These are phyloP conservation scores for Ahaetulla prasina DNA, from an alignment of 2,113 vertebrate genomes.

Conservation along the genomic window DNA sequence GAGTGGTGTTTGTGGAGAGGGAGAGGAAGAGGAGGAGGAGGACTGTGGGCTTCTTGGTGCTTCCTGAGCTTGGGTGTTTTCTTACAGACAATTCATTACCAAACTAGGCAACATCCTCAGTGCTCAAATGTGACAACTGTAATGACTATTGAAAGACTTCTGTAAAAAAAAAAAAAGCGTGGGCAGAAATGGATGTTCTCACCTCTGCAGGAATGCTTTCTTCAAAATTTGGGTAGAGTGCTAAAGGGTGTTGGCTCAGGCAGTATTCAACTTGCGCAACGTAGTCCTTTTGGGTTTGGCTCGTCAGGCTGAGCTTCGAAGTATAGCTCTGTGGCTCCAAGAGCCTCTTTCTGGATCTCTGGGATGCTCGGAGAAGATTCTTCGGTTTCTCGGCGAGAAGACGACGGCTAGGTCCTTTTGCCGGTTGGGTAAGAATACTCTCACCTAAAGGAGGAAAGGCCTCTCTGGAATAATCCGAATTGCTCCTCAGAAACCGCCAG, in stretches of 20 bases:
- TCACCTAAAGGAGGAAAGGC: slow-evolving; percentile 25
- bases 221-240: slow-evolving; percentile 54
- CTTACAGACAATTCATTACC: not conserved
- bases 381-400: slow-evolving; percentile 25
- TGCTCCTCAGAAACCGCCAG: slow-evolving; percentile 63
- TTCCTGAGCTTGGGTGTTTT: not conserved
- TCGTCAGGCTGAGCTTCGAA: slow-evolving; percentile 62
- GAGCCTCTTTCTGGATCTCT: slow-evolving; percentile 21
- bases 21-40: too few relatives aligned
- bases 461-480: slow-evolving; percentile 59
- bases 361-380: not conserved
- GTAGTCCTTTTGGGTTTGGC: slow-evolving; percentile 35
- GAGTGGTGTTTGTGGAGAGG: too few relatives aligned
- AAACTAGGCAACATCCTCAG: not conserved
- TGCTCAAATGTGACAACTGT: not conserved
- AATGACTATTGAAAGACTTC: not conserved
- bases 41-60: not conserved
- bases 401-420: slow-evolving; percentile 8
- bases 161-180: not conserved
- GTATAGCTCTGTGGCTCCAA: slow-evolving; percentile 49
- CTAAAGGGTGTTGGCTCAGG: slow-evolving; percentile 59
- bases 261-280: slow-evolving; percentile 55
- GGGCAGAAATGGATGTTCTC: slow-evolving; percentile 8
- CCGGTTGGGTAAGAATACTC: not conserved
- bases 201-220: slow-evolving; percentile 67